A percentile compares a stretch with the other conserved stretches of the same genome.
These are phyloP conservation scores for Istiophorus platypterus DNA, from an alignment of 2,113 vertebrate genomes.

Conservation along the genomic window DNA sequence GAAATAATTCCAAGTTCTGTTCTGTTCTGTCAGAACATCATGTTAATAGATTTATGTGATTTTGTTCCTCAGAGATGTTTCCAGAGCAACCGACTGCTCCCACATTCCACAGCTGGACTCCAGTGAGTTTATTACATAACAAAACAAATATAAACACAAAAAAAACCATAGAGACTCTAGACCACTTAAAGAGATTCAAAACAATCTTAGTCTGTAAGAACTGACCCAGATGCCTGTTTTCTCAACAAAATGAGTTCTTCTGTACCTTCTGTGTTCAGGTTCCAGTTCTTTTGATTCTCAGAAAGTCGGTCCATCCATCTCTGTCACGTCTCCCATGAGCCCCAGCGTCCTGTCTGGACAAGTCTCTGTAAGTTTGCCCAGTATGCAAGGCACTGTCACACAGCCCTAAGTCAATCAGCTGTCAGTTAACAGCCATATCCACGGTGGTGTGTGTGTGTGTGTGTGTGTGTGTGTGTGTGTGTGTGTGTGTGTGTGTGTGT, in stretches of 20 bases:
- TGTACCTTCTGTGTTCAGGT: constrained; percentile 78
- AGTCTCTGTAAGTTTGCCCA: constrained; percentile 91
- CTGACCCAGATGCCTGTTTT: background rate
- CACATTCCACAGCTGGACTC: constrained; percentile 91
- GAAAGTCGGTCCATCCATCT: constrained; percentile 96
- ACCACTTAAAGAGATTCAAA: background rate
- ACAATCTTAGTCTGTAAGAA: background rate
- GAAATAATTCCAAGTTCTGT: background rate
- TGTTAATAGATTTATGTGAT: constrained; percentile 16
- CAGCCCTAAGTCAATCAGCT: background rate
- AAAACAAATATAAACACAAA: background rate
- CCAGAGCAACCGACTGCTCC: constrained; percentile 91
- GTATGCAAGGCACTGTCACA: constrained; percentile 8
- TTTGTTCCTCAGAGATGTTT: constrained; percentile 88
- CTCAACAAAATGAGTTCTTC: background rate
- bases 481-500: constrained; percentile 53
- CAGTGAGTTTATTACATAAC: constrained; percentile 87
- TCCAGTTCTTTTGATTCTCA: constrained; percentile 97
- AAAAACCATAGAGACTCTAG: background rate
- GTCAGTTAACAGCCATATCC: constrained; percentile 13
- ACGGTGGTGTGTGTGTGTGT: constrained; percentile 50
- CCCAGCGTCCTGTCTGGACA: constrained; percentile 92
- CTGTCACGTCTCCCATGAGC: constrained; percentile 96
- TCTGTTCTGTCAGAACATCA: background rate
- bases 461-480: constrained; percentile 40